These are phyloP conservation scores for Sebastiscus albofasciatus DNA, from an alignment of 2,797 vertebrate genomes.

Conservation along the genomic window DNA sequence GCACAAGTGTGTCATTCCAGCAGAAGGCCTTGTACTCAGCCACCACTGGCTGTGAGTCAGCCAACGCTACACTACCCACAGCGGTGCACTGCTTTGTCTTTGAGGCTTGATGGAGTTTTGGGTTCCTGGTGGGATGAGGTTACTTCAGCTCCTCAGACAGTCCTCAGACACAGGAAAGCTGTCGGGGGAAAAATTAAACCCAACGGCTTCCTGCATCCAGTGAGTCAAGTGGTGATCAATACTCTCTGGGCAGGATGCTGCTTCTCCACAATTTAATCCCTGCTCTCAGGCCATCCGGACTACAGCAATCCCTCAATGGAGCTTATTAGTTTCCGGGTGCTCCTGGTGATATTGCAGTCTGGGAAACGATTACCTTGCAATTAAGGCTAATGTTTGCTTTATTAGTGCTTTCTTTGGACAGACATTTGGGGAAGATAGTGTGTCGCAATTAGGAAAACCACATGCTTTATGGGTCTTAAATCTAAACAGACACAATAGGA, in stretches of 20 bases:
- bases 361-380: conserved; percentile 60
- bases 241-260: conserved; percentile 70
- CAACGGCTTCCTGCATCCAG: conserved; percentile 68
- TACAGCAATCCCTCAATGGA: conserved; percentile 55
- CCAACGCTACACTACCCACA: conserved; percentile 25
- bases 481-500: conserved; percentile 1
- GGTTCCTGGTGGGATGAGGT: conserved; percentile 65
- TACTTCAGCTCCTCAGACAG: conserved; percentile 61
- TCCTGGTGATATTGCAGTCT: conserved; percentile 55
- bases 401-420: conserved; percentile 43
- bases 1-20: conserved; percentile 51
- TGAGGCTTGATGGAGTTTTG: conserved; percentile 55
- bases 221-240: conserved; percentile 80
- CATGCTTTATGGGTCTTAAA: conserved; percentile 11
- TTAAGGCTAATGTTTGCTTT: conserved; percentile 53
- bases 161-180: conserved; percentile 73
- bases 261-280: conserved; percentile 68
- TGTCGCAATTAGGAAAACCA: conserved; percentile 24
- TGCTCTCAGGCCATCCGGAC: conserved; percentile 76
- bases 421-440: conserved; percentile 35
- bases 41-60: conserved; percentile 47
- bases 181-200: conserved; percentile 56
- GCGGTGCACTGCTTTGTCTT: conserved; percentile 47
- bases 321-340: conserved; percentile 57
- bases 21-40: conserved; percentile 25